Base-by-base conservation (phyloP, 1,140 invertebrate genomes). In the Cherax quadricarinatus region DNA sequence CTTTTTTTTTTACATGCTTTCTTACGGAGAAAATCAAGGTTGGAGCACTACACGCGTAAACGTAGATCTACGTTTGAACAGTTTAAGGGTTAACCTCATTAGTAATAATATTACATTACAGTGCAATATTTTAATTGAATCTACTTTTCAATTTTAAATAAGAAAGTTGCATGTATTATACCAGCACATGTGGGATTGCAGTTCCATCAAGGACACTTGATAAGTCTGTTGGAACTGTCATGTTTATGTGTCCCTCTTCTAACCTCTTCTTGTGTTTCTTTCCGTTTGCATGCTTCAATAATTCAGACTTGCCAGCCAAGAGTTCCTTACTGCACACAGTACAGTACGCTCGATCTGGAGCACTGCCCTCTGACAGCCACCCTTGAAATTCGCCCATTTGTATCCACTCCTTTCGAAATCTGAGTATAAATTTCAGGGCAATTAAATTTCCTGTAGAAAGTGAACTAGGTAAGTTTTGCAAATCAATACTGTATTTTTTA, bases 201-300 rank as follows among this genome's bases (percentile, higher is more conserved):
- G 49, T 53, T 79, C 80, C 86, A 60, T 88, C 86, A n/a, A 88
- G 53, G 14, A 88, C 75, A 57, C 62, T 88, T 2, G 53, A 62
- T 6, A 85, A 41, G 7, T 85, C 83, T 53, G 81, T 4, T 21
- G 48, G 51, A 24, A 60, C 81, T 6, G 81, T 24, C 48, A 60
- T 14, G 9, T 83, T 83, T n/a, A 24, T 24, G 48, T 48, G 57
- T 21, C 24, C 51, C 48, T 66, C 51, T 16, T 12, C 53, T 57
- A 86, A 18, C 7, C 48, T 86, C 66, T 86, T 78, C 16, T 78
- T 70, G 24, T 88, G 86, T 60, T 88, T 88, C 75, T 88, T 88
- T 16, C 86, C 86, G 16, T 41, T 78, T n/a, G 49, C n/a, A 60
- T 88, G 86, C 48, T 60, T 53, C 75, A 88, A 12, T n/a, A 88